Conservation (phyloP, 2,888 invertebrate species). For the Lydus trimaculatus region DNA sequence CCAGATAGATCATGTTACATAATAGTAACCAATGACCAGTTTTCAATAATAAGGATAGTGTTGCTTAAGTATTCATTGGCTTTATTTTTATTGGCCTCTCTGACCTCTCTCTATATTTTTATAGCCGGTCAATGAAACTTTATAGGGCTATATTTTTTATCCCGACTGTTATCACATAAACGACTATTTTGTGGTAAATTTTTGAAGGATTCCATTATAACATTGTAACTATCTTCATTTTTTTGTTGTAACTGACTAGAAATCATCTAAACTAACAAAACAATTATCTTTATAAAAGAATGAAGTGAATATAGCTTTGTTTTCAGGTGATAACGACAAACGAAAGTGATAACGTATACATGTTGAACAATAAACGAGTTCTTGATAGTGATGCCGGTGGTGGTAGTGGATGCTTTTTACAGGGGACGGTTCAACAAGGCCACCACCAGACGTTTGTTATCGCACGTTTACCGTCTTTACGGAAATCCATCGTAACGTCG, state of each 20-base stretch:
- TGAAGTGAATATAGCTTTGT: not conserved
- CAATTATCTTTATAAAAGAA: no score
- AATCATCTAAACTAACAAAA: no score
- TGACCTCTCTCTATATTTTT: constrained; percentile 32
- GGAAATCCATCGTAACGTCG: constrained; percentile 57
- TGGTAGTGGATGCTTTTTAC: not conserved
- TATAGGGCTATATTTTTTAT: constrained; percentile 33
- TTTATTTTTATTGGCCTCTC: constrained; percentile 29
- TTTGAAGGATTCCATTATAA: not conserved
- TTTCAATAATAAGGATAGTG: constrained; percentile 14
- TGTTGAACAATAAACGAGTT: constrained; percentile 23
- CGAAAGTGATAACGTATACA: constrained; percentile 36
- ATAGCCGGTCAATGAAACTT: constrained; percentile 34
- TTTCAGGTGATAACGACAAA: not conserved
- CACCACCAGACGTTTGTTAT: constrained; percentile 54
- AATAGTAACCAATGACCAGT: constrained; percentile 1
- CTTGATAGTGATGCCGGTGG: not conserved
- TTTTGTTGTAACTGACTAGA: no score
- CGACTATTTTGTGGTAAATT: constrained; percentile 25
- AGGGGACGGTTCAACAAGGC: not conserved
- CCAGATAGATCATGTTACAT: not conserved
- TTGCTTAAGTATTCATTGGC: constrained; percentile 28
- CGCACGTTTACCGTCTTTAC: constrained; percentile 61
- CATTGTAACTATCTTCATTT: not conserved
- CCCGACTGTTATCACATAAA: constrained; percentile 30